These are phyloP conservation scores for Pachyramphus minor DNA, from an alignment of 2,113 vertebrate genomes.

Conservation along the genomic window DNA sequence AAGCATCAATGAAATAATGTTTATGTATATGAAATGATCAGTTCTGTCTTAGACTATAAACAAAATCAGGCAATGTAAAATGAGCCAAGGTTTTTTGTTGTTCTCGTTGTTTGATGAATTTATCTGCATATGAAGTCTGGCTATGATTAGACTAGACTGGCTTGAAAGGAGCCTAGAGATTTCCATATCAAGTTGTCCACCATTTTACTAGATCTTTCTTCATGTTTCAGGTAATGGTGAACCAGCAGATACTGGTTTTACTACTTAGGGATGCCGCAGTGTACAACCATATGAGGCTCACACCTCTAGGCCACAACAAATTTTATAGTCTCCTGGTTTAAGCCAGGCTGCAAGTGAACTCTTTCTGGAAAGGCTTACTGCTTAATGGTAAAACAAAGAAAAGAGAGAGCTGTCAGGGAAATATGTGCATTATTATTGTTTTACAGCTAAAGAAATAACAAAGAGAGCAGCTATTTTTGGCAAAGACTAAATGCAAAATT, in stretches of 20 bases:
- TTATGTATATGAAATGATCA: not conserved
- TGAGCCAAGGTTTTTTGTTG: not conserved
- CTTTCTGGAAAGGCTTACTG: not conserved
- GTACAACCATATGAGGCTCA: not conserved
- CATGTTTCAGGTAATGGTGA: not conserved
- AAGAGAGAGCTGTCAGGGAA: not conserved
- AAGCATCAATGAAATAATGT: not conserved
- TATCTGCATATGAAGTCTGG: not conserved
- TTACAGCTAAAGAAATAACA: not conserved
- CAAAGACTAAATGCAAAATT: not conserved
- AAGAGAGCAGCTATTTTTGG: not conserved
- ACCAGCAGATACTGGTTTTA: not conserved
- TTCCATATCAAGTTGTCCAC: not conserved
- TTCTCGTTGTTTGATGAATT: not conserved
- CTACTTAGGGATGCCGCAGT: not conserved
- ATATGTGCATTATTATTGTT: fast-evolving
- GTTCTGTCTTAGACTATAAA: not conserved
- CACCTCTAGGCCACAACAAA: not conserved
- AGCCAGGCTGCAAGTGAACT: not conserved
- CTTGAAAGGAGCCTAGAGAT: not conserved
- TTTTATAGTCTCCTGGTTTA: not conserved
- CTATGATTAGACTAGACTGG: not conserved
- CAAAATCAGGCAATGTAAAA: slow-evolving; percentile 19
- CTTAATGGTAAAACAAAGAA: not conserved
- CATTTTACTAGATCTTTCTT: not conserved